Base-by-base conservation (phyloP, 1,140 invertebrate species). In the Phenacoccus solenopsis region DNA sequence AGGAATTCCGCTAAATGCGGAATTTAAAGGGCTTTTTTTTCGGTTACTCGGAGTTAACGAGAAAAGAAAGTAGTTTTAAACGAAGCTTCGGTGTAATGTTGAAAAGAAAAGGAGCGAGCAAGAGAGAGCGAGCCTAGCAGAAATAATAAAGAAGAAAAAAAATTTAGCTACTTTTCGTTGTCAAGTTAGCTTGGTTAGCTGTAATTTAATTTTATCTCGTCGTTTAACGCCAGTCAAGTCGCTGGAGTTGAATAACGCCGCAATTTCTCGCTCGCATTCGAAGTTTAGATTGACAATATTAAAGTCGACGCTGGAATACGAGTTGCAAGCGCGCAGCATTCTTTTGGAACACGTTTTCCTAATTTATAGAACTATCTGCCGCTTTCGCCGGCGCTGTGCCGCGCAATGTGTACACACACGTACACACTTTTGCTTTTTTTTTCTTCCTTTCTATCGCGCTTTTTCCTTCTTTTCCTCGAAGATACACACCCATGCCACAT, bases 301-400 rank as follows among this genome's bases (percentile, higher is more conserved):
- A 49, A 49, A 49, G 38, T 49, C 20, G 38, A 49, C 13, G 38
- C 38, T 49, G 38, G 38, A 49, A 49, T 49, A 49, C n/a, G 38
- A 10, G 38, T 49, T 49, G 38, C 38, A 49, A n/a, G 20, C 13
- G 38, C 38, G 38, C 12, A 49, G 38, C 38, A 49, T 64, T 64
- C 25, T 64, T 64, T 27, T 24, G 59, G 25, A 24, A 64, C 59
- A 64, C 59, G 59, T 64, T 64, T 64, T 64, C 59, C 59, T 64
- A 64, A 64, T 64, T 64, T 64, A 64, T 64, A 25, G 59, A 64
- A 64, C 22, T 64, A 64, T 64, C 25, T 64, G 22, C 20, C 10
- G 20, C 21, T 7, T 64, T 64, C 25, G 21, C 59, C 59, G 2
- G 2, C 59, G 25, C 25, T 25, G 16, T 10, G 12, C 10, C 12